phyloP scores from a whole-genome alignment of 2,888 invertebrate genomes.

The Galeruca laticollis region DNA sequence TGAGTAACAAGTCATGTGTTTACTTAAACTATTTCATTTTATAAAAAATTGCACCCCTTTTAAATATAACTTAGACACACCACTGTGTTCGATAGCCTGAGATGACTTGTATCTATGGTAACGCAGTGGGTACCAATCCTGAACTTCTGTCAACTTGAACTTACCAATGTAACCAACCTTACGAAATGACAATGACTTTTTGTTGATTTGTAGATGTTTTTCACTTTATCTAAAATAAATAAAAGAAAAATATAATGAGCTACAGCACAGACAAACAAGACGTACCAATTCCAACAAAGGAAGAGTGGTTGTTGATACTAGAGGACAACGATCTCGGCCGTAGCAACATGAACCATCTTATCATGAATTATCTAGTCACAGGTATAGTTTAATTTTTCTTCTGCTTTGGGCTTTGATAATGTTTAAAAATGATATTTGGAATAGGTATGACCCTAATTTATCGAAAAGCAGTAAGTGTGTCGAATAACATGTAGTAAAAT shows the following conservation, averaged over 20 bases:
- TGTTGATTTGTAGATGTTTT: slow-evolving; percentile 31
- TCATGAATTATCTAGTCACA: slow-evolving; percentile 98
- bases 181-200: slow-evolving; percentile 28
- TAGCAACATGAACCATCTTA: slow-evolving; percentile 94
- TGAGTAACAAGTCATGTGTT: too few species aligned
- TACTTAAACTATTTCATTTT: too few species aligned
- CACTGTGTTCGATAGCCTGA: neutral
- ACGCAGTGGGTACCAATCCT: slow-evolving; percentile 2
- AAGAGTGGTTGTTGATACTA: slow-evolving; percentile 81
- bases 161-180: neutral
- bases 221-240: slow-evolving; percentile 37
- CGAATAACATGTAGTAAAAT: neutral
- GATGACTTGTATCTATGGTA: neutral
- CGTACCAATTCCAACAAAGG: slow-evolving; percentile 68
- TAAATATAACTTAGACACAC: neutral
- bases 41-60: neutral
- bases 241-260: slow-evolving; percentile 64
- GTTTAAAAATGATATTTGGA: neutral
- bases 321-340: slow-evolving; percentile 86
- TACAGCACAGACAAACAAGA: slow-evolving; percentile 68
- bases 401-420: neutral
- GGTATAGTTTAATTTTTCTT: slow-evolving; percentile 70
- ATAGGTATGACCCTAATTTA: neutral
- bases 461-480: slow-evolving; percentile 10
- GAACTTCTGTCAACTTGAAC: neutral